phyloP scores from a whole-genome alignment of 2,113 vertebrate genomes.

The Sinocyclocheilus anshuiensis region DNA sequence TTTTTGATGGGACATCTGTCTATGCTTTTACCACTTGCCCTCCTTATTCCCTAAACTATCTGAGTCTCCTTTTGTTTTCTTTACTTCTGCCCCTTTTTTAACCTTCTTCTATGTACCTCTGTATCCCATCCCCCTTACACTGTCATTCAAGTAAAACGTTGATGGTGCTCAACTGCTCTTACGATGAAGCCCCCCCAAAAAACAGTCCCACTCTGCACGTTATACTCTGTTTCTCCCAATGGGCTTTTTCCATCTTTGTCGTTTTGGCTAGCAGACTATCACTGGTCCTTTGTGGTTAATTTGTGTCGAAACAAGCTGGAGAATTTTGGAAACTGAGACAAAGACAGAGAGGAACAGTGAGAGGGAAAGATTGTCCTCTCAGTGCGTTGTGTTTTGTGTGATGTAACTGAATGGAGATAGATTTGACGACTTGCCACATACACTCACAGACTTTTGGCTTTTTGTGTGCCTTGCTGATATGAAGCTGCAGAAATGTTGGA shows the following conservation, averaged over 20 bases:
- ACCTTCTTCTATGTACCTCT: constrained; percentile 34
- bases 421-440: neutral
- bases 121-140: constrained; percentile 39
- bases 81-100: neutral
- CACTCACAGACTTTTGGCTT: neutral
- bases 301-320: constrained; percentile 7
- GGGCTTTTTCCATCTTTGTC: constrained; percentile 19
- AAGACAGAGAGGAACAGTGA: neutral
- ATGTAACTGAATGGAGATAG: neutral
- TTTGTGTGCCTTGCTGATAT: neutral
- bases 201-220: neutral
- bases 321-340: neutral
- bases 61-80: constrained; percentile 5
- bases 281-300: constrained; percentile 39
- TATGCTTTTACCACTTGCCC: constrained; percentile 1
- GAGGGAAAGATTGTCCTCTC: constrained; percentile 9
- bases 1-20: constrained; percentile 30
- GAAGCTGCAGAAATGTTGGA: neutral
- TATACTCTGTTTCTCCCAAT: constrained; percentile 31
- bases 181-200: neutral
- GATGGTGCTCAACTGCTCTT: constrained; percentile 11
- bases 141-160: constrained; percentile 40
- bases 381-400: neutral
- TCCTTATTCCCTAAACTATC: constrained; percentile 7
- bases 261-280: constrained; percentile 42